Evolutionary conservation across 2,113 vertebrate genomes (phyloP).

Genomic region (Andinoacara biseriatus): DNA sequence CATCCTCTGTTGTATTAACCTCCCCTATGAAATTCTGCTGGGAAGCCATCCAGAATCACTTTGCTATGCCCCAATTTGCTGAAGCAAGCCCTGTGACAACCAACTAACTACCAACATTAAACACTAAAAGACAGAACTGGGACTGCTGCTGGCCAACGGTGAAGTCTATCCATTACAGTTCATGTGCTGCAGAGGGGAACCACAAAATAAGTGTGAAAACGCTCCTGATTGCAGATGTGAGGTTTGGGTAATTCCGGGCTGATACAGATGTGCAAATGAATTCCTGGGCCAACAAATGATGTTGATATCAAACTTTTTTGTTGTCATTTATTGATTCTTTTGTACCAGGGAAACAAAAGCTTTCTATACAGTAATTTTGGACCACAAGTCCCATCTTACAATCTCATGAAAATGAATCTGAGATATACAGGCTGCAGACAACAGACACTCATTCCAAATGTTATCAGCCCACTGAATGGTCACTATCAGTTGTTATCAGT

Average conservation of each 20-base stretch:
- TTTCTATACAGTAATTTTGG: too few species aligned
- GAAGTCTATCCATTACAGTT: constrained; percentile 43
- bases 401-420: too few species aligned
- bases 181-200: constrained; percentile 9
- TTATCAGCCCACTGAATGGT: neutral
- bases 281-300: too few species aligned
- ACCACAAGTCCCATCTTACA: too few species aligned
- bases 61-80: constrained; percentile 46
- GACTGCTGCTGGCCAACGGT: constrained; percentile 39
- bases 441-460: neutral
- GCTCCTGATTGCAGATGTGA: neutral
- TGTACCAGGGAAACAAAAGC: neutral
- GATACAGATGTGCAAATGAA: neutral
- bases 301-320: neutral
- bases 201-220: constrained; percentile 14
- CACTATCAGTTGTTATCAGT: too few species aligned
- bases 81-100: constrained; percentile 50
- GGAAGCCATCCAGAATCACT: constrained; percentile 65
- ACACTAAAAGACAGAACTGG: constrained; percentile 71
- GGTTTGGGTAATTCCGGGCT: neutral
- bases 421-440: too few species aligned
- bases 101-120: constrained; percentile 63
- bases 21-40: constrained; percentile 34
- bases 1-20: constrained; percentile 32
- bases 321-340: neutral